These are phyloP conservation scores for Phoxinus phoxinus DNA, from an alignment of 2,113 vertebrate genomes.

Conservation along the genomic window DNA sequence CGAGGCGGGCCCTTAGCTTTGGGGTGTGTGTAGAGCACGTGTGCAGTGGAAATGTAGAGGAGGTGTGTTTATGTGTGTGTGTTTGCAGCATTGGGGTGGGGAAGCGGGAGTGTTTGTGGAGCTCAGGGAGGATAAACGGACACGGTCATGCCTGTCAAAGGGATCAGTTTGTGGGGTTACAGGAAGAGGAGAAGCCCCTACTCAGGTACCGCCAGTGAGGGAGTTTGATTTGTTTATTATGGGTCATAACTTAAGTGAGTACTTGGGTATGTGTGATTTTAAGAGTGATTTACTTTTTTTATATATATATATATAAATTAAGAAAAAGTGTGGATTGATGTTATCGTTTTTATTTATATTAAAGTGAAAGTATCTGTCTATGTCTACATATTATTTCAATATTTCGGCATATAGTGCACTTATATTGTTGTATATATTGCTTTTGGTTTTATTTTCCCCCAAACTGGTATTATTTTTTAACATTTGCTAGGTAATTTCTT, in stretches of 20 bases:
- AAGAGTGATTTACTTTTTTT: background rate
- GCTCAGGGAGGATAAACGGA: conserved; percentile 32
- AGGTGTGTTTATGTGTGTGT: conserved; percentile 26
- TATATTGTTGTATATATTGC: background rate
- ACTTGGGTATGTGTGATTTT: background rate
- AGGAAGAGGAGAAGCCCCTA: background rate
- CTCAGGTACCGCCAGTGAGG: conserved; percentile 43
- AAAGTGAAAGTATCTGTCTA: background rate
- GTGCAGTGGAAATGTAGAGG: conserved; percentile 17
- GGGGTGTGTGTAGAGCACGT: conserved; percentile 33
- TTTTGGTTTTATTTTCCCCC: background rate
- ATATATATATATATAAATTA: background rate
- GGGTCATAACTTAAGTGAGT: background rate
- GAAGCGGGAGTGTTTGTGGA: conserved; percentile 18
- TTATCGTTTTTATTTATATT: background rate
- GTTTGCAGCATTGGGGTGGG: conserved; percentile 19
- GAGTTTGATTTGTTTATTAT: conserved; percentile 24
- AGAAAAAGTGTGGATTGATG: background rate
- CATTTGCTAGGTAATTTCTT: background rate
- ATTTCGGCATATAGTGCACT: background rate
- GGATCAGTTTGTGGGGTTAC: conserved; percentile 43
- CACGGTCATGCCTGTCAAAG: conserved; percentile 41
- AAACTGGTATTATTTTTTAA: background rate
- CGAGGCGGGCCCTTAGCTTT: conserved; percentile 16
- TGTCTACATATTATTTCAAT: background rate